These are phyloP conservation scores for Gallinago nigripennis DNA, from an alignment of 2,797 vertebrate species.

Conservation along the genomic window DNA sequence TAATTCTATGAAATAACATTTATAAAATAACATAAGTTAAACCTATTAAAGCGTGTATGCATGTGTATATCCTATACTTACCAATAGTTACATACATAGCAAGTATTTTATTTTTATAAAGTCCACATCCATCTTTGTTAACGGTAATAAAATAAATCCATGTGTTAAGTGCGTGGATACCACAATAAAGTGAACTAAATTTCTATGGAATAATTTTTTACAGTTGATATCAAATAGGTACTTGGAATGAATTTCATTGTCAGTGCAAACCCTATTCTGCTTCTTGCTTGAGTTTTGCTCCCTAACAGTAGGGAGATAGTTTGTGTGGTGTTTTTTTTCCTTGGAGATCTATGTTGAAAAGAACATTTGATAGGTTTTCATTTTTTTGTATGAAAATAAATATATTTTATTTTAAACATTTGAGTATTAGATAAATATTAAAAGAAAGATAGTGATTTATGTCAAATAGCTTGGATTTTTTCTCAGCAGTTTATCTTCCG, in stretches of 20 bases:
- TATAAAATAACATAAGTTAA: background rate
- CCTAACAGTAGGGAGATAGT: background rate
- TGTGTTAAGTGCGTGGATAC: background rate
- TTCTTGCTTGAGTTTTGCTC: background rate
- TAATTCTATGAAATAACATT: no score
- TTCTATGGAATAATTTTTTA: background rate
- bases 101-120: background rate
- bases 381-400: background rate
- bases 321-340: no score
- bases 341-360: background rate
- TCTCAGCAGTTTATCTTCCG: background rate
- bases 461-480: background rate
- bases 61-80: background rate
- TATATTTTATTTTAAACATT: background rate
- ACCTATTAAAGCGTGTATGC: rapidly evolving
- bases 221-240: background rate
- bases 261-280: background rate
- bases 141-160: background rate
- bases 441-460: rapidly evolving
- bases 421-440: background rate
- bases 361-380: background rate
- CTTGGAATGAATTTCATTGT: background rate
- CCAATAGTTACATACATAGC: background rate
- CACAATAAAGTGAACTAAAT: background rate
- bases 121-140: background rate